Base-by-base conservation (phyloP, 2,888 invertebrate species). In the Lamproptera curius region DNA sequence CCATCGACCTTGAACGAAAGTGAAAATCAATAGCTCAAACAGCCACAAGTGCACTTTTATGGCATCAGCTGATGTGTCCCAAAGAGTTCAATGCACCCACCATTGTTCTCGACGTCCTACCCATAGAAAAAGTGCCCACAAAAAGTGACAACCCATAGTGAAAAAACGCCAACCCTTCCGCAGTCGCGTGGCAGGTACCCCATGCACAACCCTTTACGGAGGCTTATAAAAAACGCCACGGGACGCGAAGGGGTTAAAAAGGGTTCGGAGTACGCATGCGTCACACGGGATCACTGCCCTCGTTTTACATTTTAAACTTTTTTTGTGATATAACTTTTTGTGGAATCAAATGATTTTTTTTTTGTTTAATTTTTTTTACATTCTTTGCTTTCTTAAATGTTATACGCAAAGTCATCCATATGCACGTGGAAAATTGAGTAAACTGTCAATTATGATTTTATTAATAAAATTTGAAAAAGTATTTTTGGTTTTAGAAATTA, bases 231-330 rank as follows among this genome's bases (percentile, higher is more conserved):
- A 86, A 81, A 85, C 69, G 65, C 75, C 75, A 75, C 61, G 85
- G 82, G 81, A 77, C 76, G 67, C 75, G 78, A 85, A 86, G 80
- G 85, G 85, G 83, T 83, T 48, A 78, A 83, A 85, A 86, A 85
- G 87, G 87, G 86, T 86, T 85, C 78, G 61, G 71, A 76, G 76
- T 79, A 82, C 87, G 87, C 87, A 84, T 87, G 87, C 87, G 87
- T 68, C 66, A 66, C 68, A 61, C 52, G 76, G 79, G 82, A 80
- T 74, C 79, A 80, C 63, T 81, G 82, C 79, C 83, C 86, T 81
- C 78, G 73, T 69, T 72, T 68, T 65, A 74, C 75, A 76, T 81
- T 84, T 81, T 73, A 74, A 78, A 80, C 68, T 76, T 72, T 66
- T 57, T 60, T 62, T 20, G 20, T n/a, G n/a, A n/a, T n/a, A n/a